These are phyloP conservation scores for Microctenopoma lineatum DNA, from an alignment of 2,797 vertebrate species.

Conservation along the genomic window DNA sequence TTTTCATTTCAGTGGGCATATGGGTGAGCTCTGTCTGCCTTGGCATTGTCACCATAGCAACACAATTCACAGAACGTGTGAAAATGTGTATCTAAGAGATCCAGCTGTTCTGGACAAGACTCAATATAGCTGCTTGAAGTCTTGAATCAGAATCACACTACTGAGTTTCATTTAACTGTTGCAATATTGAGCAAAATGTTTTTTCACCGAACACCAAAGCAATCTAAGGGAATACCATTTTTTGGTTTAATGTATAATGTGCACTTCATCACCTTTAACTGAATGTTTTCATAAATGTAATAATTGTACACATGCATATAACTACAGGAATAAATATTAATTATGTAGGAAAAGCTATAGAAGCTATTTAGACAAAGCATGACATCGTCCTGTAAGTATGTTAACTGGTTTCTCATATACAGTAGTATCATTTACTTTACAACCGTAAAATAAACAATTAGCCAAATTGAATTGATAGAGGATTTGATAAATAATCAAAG, in stretches of 20 bases:
- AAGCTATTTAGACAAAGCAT: neutral
- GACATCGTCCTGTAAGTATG: neutral
- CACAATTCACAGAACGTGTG: constrained; percentile 46
- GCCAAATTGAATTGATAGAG: neutral
- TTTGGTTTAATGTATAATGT: neutral
- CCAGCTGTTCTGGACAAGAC: constrained; percentile 54
- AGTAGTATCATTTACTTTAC: too few species aligned
- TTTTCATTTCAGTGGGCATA: constrained; percentile 9
- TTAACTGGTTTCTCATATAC: neutral
- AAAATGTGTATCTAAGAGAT: constrained; percentile 51
- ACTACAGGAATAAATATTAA: neutral
- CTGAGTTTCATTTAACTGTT: neutral
- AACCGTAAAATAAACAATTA: neutral
- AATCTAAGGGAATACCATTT: neutral
- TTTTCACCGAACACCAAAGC: neutral
- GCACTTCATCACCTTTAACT: too few species aligned
- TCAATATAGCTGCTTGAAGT: constrained; percentile 60
- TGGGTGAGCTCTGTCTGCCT: neutral
- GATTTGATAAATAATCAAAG: neutral
- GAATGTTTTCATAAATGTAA: too few species aligned
- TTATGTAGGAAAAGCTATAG: neutral
- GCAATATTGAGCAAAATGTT: neutral
- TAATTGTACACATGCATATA: neutral
- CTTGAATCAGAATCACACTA: constrained; percentile 42
- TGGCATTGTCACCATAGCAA: constrained; percentile 51